Base-by-base conservation (phyloP, 2,797 vertebrate species). In the Gobio occitaniae region DNA sequence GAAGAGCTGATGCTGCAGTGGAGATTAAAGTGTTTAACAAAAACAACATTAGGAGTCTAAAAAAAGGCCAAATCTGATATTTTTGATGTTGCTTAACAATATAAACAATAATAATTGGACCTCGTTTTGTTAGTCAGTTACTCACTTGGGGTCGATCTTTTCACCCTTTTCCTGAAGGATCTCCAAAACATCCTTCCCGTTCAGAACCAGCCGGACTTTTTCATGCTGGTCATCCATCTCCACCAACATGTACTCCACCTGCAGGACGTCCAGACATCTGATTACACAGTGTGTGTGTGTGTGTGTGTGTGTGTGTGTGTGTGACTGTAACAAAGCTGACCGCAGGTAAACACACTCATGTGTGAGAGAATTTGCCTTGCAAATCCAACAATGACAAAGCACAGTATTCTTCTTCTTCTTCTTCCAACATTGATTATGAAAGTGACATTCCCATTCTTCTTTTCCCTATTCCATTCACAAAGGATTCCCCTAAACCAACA, bases 181-280 rank as follows among this genome's bases (percentile, higher is more conserved):
- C 78, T 97, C 96, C 92, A 99, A 92, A 93, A 99, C 94, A 11
- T 97, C 94, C 83, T 92, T 94, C 69, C 96, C 96, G 0, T 94
- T 96, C 86, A 99, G 93, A 71, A 95, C 84, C 70, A 99, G 92
- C 2, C 92, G 95, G 38, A 96, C 98, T 91, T 96, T 99, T 90
- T 98, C 96, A 77, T 97, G 93, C 85, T 96, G 94, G 82, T 97
- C 96, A 87, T 99, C 97, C 90, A 99, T 94, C 83, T 97, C 96
- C 79, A 99, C 94, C 90, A 99, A 89, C 97, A 99, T 99, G 92
- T 99, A 99, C 87, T 99, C 98, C 70, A 99, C 98, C 98, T 99
- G 63, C 41, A 90, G 88, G 59, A 88, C 82, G 11, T 86, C 85
- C 12, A 78, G 44, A 78, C 75, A 0, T 47, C 17, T n/a, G 15